A percentile compares a stretch with the other conserved stretches of the same genome.
Evolutionary conservation across 2,888 invertebrate species (phyloP).

Genomic region (Athalia cordata): DNA sequence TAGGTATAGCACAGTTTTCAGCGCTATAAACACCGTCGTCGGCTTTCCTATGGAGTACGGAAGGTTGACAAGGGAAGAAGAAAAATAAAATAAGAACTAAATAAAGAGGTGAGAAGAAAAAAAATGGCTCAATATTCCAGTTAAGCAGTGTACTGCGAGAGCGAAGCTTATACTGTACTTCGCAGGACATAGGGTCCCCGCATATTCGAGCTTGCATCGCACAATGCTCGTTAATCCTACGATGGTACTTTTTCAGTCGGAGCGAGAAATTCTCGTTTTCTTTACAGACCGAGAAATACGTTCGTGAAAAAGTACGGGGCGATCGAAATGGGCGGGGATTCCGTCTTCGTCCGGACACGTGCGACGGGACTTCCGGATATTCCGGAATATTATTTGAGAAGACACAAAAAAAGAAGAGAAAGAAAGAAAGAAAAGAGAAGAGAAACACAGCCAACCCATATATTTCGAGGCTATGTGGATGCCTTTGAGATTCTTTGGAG

Average conservation of each 20-base stretch:
- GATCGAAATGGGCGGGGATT: neutral
- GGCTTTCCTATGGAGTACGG: neutral
- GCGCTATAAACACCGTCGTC: neutral
- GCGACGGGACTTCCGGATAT: constrained; percentile 2
- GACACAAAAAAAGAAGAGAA: neutral
- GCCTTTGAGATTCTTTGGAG: neutral
- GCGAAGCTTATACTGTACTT: constrained; percentile 16
- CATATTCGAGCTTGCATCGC: constrained; percentile 17
- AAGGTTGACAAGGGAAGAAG: neutral
- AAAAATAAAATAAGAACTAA: neutral
- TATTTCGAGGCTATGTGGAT: neutral
- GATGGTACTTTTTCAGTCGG: constrained; percentile 23
- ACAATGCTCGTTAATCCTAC: constrained; percentile 43
- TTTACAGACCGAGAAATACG: constrained; percentile 11
- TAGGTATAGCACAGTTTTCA: neutral
- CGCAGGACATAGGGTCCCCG: constrained; percentile 30
- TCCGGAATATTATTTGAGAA: neutral
- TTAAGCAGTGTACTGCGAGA: constrained; percentile 16
- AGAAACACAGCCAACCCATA: neutral
- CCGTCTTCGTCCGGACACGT: neutral
- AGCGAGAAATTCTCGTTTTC: constrained; percentile 16
- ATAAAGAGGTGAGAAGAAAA: neutral
- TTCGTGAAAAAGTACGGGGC: constrained; percentile 18
- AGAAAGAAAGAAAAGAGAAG: neutral
- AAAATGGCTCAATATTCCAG: constrained; percentile 36